Evolutionary conservation across 1,140 invertebrate genomes (phyloP), one percentile per base, ranked within the genome.

Genomic region (Colletes latitarsis): DNA sequence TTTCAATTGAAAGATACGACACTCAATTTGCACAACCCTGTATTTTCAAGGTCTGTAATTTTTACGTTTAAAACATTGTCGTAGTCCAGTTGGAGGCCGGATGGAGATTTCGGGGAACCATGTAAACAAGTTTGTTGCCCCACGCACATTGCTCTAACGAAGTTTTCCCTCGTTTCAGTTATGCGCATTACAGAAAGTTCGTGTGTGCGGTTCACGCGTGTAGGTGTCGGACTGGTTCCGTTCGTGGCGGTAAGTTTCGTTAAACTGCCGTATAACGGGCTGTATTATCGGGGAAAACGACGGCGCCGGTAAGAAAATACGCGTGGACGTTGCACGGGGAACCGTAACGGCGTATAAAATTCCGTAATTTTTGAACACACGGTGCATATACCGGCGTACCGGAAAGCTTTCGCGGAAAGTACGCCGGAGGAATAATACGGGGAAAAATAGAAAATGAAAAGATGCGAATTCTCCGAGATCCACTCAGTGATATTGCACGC

Each of bases 91-190:
- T 30, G 30, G 30, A 30, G 30, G 30, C 30, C 30, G 30, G 30
- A 2, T 2, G 49, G 67, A 17, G 53, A 57, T 77, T 62, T 39
- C 57, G 55, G 19, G 57, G 10, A 15, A 71, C 17, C 67, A 57
- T 71, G 76, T 77, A 77, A n/a, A 77, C 76, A 30, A 60, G 67
- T 77, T 77, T 77, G 67, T 77, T 71, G 43, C 55, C 41, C 30
- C 21, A 53, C 68, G 57, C 67, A 52, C 76, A 49, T 77, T 77
- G 60, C 55, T 71, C 55, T 77, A 77, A 77, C 39, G 67, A 77
- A 77, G 41, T 77, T 77, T n/a, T 62, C n/a, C 43, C 41, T 30
- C 30, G 21, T 39, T 60, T 8, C 46, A 6, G 43, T 67, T 19
- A 52, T 21, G 66, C 19, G 43, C 46, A 52, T 67, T 52, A 67